Evolutionary conservation across 64 coral and sea anemone genomes (phyloP).

Genomic region (Montipora foliosa): DNA sequence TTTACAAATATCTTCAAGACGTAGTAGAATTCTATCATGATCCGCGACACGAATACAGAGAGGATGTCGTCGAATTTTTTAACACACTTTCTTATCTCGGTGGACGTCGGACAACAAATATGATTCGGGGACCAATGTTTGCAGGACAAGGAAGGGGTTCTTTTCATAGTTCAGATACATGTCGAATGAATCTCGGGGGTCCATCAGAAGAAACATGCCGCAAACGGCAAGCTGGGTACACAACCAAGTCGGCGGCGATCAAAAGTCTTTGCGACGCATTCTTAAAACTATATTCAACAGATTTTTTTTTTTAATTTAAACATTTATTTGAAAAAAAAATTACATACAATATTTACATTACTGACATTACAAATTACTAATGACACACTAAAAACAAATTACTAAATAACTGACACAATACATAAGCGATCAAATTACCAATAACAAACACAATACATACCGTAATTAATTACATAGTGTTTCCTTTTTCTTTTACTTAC

Average conservation of each 20-base stretch:
- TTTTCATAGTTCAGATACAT: slow-evolving; percentile 23
- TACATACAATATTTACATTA: too few species aligned
- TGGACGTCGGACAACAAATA: slow-evolving; percentile 53
- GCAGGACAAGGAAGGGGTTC: slow-evolving; percentile 59
- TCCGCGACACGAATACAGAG: slow-evolving; percentile 44
- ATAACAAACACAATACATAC: too few species aligned
- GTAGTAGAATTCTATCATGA: slow-evolving; percentile 53
- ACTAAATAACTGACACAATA: too few species aligned
- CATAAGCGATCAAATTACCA: too few species aligned
- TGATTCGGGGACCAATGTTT: slow-evolving; percentile 71
- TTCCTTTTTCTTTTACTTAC: too few species aligned
- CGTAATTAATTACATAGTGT: too few species aligned
- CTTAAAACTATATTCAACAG: neutral
- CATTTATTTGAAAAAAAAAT: too few species aligned
- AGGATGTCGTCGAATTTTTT: slow-evolving; percentile 67
- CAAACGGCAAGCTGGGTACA: slow-evolving; percentile 36
- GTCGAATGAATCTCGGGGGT: slow-evolving; percentile 45
- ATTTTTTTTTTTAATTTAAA: too few species aligned
- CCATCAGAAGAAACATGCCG: slow-evolving; percentile 33
- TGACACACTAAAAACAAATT: too few species aligned
- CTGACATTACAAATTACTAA: too few species aligned
- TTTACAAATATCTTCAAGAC: slow-evolving; percentile 67
- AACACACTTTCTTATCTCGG: slow-evolving; percentile 67
- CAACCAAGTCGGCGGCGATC: slow-evolving; percentile 35
- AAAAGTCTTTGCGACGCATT: slow-evolving; percentile 9